Base-by-base conservation (phyloP, 1,140 invertebrate genomes). In the Papilio dardanus region DNA sequence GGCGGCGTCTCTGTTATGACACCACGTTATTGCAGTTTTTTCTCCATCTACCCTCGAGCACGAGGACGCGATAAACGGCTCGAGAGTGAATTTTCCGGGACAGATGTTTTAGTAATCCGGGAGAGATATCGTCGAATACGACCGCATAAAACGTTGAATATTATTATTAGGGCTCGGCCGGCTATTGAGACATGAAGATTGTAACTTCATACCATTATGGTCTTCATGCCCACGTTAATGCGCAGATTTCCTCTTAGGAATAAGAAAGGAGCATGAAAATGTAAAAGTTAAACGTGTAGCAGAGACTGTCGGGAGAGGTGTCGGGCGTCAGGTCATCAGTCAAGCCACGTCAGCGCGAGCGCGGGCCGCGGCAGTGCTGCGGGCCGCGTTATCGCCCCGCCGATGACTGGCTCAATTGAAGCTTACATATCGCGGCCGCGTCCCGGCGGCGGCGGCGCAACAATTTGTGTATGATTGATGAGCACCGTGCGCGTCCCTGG, bases 11-110 rank as follows among this genome's bases (percentile, higher is more conserved):
- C 87, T 92, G 90, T 92, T 93, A 93, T 92, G 91, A 92, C 91
- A 90, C 89, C 86, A 80, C 88, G 88, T 88, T 92, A 91, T 92
- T 93, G 91, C 91, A 92, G 86, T 92, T 90, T 92, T 91, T 92
- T 91, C 88, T 88, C 84, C 87, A 89, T 90, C 88, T 92, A 87
- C 88, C 88, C 89, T 88, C 86, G 77, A 86, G 82, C 81, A 81
- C 80, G 84, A 86, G 82, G 81, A 81, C 80, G 84, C 85, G 88
- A 88, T 90, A 88, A 89, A 86, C 86, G 84, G 71, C 77, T 88
- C 76, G 85, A 91, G 89, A 91, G 91, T 90, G 88, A 92, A 92
- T 92, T 92, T 92, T 92, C 91, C 89, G 91, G 86, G 89, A 90
- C 91, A 92, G 89, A 91, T 92, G 91, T 92, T 92, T 89, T 88